Conservation (phyloP, 1,140 invertebrate species). For the Tetramorium simillimum region DNA sequence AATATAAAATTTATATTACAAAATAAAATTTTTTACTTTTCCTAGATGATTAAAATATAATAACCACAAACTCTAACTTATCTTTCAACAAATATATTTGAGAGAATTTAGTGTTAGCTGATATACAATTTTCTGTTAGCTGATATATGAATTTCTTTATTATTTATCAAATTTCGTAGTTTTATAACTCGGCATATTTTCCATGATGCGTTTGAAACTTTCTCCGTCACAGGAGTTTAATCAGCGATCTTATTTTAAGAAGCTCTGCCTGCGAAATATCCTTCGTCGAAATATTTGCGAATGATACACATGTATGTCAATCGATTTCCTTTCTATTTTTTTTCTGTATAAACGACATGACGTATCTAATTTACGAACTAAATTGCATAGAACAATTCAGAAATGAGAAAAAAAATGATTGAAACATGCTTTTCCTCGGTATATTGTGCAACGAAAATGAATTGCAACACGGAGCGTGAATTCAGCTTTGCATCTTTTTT, state of each 20-base stretch:
- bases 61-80: not conserved
- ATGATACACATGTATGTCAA: conserved; percentile 10
- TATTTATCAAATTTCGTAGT: not conserved
- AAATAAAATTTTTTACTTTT: not conserved
- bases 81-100: not conserved
- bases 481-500: conserved; percentile 1
- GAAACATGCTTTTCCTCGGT: not conserved
- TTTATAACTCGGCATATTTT: not conserved
- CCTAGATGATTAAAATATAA: not conserved
- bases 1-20: not conserved
- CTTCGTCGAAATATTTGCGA: not conserved
- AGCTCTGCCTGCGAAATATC: not conserved
- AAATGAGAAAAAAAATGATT: conserved; percentile 25
- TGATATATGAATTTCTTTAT: not conserved
- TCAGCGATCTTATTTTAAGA: conserved; percentile 6
- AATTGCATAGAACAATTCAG: conserved; percentile 27
- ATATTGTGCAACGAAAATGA: conserved; percentile 36
- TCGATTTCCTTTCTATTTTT: not conserved
- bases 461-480: conserved; percentile 26
- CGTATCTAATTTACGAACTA: conserved; percentile 29
- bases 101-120: not conserved
- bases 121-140: not conserved
- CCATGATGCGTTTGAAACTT: not conserved
- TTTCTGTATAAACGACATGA: not conserved
- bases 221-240: not conserved